phyloP scores from a whole-genome alignment of 2,888 invertebrate species.

The Achlya flavicornis region DNA sequence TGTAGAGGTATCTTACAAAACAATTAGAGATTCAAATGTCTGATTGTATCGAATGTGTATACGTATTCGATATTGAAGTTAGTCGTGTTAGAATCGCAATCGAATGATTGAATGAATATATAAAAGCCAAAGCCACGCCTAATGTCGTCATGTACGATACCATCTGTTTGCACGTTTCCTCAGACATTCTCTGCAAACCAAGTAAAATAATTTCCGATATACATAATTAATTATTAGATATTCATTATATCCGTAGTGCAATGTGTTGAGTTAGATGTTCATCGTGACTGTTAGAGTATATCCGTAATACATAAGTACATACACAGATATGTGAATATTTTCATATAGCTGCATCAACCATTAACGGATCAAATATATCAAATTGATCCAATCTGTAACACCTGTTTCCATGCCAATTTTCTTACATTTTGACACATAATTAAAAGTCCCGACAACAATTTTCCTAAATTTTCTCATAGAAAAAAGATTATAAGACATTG shows the following conservation, averaged over 20 bases:
- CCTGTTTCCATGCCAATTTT: not conserved
- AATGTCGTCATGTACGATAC: conserved; percentile 83
- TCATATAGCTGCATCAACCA: not conserved
- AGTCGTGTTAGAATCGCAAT: conserved; percentile 80
- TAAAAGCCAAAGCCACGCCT: conserved; percentile 83
- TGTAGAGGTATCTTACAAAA: conserved; percentile 50
- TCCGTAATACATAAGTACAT: conserved; percentile 11
- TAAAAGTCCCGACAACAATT: not conserved
- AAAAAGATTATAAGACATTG: conserved; percentile 1
- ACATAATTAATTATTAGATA: conserved; percentile 51
- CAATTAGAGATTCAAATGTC: conserved; percentile 46
- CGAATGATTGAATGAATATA: conserved; percentile 76
- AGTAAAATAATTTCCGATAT: conserved; percentile 78
- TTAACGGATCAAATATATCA: not conserved
- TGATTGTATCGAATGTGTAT: conserved; percentile 57
- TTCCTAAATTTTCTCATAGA: not conserved
- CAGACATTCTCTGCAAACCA: conserved; percentile 92
- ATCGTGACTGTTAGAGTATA: conserved; percentile 44
- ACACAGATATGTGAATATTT: not conserved
- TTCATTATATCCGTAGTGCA: conserved; percentile 39
- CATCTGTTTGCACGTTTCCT: conserved; percentile 93
- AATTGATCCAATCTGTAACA: not conserved
- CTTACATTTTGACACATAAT: not conserved
- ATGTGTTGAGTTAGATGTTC: conserved; percentile 50
- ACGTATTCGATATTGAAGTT: conserved; percentile 69